These are phyloP conservation scores for Melanotaenia duboulayi DNA, from an alignment of 2,113 vertebrate genomes.

Conservation along the genomic window DNA sequence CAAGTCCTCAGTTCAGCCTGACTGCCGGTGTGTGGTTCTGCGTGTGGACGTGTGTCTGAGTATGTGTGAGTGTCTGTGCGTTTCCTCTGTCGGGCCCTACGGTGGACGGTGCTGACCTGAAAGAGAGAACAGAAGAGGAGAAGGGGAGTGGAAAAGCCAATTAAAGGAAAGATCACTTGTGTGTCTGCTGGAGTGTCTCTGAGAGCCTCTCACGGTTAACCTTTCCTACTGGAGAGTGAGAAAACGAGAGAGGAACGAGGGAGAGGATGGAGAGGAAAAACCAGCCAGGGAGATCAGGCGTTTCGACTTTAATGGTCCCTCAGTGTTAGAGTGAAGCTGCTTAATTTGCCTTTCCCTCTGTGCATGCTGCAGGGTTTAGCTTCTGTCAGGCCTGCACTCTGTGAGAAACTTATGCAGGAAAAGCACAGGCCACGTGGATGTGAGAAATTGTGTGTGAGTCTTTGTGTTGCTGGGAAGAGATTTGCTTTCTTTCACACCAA, in stretches of 20 bases:
- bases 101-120: constrained; percentile 77
- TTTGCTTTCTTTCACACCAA: constrained; percentile 10
- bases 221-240: constrained; percentile 78
- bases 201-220: constrained; percentile 81
- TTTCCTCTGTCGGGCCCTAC: constrained; percentile 70
- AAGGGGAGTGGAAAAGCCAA: constrained; percentile 80
- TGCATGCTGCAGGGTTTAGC: constrained; percentile 66
- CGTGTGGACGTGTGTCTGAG: not conserved
- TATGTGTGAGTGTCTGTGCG: constrained; percentile 36
- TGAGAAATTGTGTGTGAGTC: constrained; percentile 27
- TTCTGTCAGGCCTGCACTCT: constrained; percentile 63
- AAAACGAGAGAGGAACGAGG: constrained; percentile 75
- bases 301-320: constrained; percentile 79
- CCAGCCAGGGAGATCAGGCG: constrained; percentile 75
- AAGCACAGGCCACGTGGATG: constrained; percentile 48
- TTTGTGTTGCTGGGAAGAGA: constrained; percentile 18
- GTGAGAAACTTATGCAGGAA: constrained; percentile 53
- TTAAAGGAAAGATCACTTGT: constrained; percentile 87
- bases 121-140: constrained; percentile 65
- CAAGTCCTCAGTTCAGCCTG: constrained; percentile 68
- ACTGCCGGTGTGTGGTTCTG: constrained; percentile 47
- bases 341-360: constrained; percentile 78
- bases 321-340: constrained; percentile 74
- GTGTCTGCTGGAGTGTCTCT: constrained; percentile 80
- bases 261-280: constrained; percentile 73